phyloP scores from a whole-genome alignment of 2,888 invertebrate genomes.

The Phymatocera aterrima region DNA sequence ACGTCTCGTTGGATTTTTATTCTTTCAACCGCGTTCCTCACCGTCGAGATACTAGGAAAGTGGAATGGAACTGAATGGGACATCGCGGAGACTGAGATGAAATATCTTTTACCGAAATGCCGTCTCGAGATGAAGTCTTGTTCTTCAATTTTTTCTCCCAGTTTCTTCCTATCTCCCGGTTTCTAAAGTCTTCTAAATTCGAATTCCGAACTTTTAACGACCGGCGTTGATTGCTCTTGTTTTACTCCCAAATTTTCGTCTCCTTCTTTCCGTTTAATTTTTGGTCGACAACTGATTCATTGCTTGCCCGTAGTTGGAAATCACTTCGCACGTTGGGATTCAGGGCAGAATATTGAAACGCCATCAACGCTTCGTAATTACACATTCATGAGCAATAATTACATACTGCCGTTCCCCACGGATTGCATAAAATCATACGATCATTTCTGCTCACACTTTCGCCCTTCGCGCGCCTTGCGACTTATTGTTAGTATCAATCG shows the following conservation, averaged over 20 bases:
- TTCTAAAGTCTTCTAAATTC: slow-evolving; percentile 2
- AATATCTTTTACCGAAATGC: background rate
- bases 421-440: too few relatives aligned
- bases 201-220: slow-evolving; percentile 29
- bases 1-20: background rate
- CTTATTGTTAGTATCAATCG: too few relatives aligned
- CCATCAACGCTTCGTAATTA: slow-evolving; percentile 4
- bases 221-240: slow-evolving; percentile 18
- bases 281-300: background rate
- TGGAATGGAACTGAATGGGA: background rate
- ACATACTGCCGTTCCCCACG: background rate
- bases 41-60: background rate
- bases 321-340: background rate
- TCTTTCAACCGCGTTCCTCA: too few relatives aligned
- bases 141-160: background rate
- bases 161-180: background rate
- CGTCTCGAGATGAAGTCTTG: slow-evolving; percentile 12
- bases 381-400: background rate
- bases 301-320: background rate
- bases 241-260: background rate
- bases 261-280: background rate
- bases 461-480: background rate
- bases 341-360: background rate
- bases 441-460: background rate
- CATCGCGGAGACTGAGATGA: background rate